Base-by-base conservation (phyloP, 2,113 vertebrate genomes). In the Urocitellus parryii region DNA sequence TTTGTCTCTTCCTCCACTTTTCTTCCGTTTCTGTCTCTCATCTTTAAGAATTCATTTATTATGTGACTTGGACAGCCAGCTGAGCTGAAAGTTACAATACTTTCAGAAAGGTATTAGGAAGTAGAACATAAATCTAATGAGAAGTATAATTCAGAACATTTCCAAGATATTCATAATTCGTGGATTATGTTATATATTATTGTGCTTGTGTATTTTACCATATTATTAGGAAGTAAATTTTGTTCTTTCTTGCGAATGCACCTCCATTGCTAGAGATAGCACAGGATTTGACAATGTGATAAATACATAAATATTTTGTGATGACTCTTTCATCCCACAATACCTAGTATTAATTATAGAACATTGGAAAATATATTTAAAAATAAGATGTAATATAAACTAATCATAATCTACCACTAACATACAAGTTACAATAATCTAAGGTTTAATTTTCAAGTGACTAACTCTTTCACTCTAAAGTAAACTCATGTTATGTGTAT, bases 311-410 rank as follows among this genome's bases (percentile, higher is more conserved):
- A 9, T 79, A 22, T 68, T 88, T 65, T 34, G 39, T 39, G 68
- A 42, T 74, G 8, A 39, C 1, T 37, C 90, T 88, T 82, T 74
- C 29, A 85, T 87, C 1, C 20, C 58, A 89, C 22, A 45, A 1
- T 17, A 53, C 48, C 61, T 42, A 61, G 9, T 32, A 63, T n/a
- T 70, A 53, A 73, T 45, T 56, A 39, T 10, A 56, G 32, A 56
- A 92, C 72, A n/a, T 79, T 80, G 42, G 25, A 39, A 88, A 74
- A 74, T 39, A 82, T 13, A 51, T 7, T 85, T 73, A 65, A 81
- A 95, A 67, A 65, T 1, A 22, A 90, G 91, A n/a, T 25, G 1
- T 29, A 61, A 53, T 37, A 20, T 42, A 53, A 87, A 70, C 42
- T 16, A 48, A 17, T 58, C 8, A 63, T 39, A 4, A 0, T 56